Base-by-base conservation (phyloP, 2,888 invertebrate species). In the Cephus pygmeus region DNA sequence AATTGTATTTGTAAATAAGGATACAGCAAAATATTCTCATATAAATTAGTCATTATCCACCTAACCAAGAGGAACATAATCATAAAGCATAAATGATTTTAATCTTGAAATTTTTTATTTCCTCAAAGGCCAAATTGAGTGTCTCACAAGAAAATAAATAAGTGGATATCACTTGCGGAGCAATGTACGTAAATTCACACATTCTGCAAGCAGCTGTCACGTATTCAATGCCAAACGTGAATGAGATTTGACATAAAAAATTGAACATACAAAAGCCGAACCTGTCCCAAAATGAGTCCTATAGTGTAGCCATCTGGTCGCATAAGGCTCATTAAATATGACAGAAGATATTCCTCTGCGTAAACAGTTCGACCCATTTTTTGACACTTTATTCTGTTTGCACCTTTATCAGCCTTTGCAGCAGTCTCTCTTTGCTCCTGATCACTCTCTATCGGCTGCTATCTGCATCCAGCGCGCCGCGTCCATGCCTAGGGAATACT, bases 281-380 rank as follows among this genome's bases (percentile, higher is more conserved):
- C 97, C 94, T 97, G 96, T 81, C 97, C 96, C 84, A 97, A 92
- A 88, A 97, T 95, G 87, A 97, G 92, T 82, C 97, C 97, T 81
- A 95, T 94, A 69, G 94, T 94, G 88, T 95, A 95, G 84, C 92
- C 92, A 88, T 95, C 94, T 81, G 94, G 92, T 79, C 93, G 93
- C 15, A 94, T 93, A 88, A 95, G 93, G 85, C 94, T 94, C 83
- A 94, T 93, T 84, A 96, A 91, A 92, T 96, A 96, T 84, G 93
- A 93, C 83, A 95, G 92, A 81, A 95, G 93, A 90, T 93, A 92
- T 90, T 95, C 95, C 83, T 95, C 95, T 34, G 95, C 94, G 87
- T 95, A 93, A 77, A 95, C 94, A 82, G 93, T 94, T 90, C 95
- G 94, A 84, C 95, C 94, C 95, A 96, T 96, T 88, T 90, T 56